A percentile compares a stretch with the other conserved stretches of the same genome.
phyloP scores from a whole-genome alignment of 1,140 invertebrate genomes.

The Rhopalosiphum padi region DNA sequence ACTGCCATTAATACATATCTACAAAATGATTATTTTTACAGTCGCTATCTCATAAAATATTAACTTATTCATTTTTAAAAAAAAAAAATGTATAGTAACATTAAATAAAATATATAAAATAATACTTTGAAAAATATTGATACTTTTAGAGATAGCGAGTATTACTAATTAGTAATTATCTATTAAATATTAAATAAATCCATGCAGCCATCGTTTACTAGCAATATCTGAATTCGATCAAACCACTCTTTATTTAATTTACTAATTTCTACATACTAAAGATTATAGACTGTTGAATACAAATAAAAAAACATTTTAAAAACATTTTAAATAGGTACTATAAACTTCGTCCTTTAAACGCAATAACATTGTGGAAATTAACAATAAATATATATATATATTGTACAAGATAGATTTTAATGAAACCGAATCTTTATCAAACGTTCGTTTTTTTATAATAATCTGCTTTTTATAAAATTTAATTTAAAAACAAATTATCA shows the following conservation, averaged over 20 bases:
- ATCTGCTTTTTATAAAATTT: too few species aligned
- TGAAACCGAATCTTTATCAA: background rate
- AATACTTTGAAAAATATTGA: background rate
- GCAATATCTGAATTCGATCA: background rate
- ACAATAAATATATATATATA: background rate
- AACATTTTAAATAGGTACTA: background rate
- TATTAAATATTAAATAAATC: background rate
- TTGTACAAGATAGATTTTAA: background rate
- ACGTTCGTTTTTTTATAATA: background rate
- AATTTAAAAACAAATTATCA: too few species aligned
- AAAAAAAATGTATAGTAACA: background rate
- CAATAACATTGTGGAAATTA: background rate
- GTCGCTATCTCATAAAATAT: background rate
- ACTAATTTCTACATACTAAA: background rate
- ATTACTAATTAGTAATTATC: too few species aligned
- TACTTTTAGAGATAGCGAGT: background rate
- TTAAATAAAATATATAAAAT: background rate
- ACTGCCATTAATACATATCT: too few species aligned
- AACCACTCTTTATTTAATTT: background rate
- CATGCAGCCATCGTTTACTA: background rate
- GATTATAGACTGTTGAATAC: background rate
- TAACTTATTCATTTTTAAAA: background rate
- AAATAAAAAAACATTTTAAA: background rate
- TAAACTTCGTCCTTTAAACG: background rate
- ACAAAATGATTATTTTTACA: too few species aligned